phyloP scores from a whole-genome alignment of 1,140 invertebrate species.

The Dreissena polymorpha region DNA sequence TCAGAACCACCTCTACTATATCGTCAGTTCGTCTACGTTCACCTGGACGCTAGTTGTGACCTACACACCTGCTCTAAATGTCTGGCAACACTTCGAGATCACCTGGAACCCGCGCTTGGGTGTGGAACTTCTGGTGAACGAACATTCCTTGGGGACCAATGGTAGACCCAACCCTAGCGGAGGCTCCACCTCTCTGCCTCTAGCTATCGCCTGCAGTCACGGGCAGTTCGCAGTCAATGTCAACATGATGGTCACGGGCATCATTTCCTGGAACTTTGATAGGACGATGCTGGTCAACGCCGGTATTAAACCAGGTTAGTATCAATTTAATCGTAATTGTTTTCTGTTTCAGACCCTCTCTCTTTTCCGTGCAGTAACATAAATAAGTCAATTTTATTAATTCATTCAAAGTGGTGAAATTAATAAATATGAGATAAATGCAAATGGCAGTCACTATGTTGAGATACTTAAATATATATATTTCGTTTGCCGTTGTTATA shows the following conservation, averaged over 20 bases:
- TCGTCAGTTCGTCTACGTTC: constrained; percentile 37
- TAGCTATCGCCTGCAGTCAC: constrained; percentile 43
- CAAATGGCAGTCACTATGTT: too few relatives aligned
- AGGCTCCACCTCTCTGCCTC: not conserved
- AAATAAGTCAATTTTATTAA: too few relatives aligned
- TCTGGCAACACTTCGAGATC: constrained; percentile 48
- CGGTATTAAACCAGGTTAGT: constrained; percentile 24
- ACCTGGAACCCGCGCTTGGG: constrained; percentile 44
- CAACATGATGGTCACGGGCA: constrained; percentile 32
- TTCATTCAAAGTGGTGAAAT: too few relatives aligned
- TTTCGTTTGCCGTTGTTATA: too few relatives aligned
- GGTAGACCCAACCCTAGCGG: not conserved
- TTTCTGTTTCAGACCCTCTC: too few relatives aligned
- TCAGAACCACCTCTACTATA: constrained; percentile 26
- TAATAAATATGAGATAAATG: too few relatives aligned
- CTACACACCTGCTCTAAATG: constrained; percentile 29
- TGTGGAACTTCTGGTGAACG: constrained; percentile 31
- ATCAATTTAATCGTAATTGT: too few relatives aligned
- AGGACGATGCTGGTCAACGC: constrained; percentile 42
- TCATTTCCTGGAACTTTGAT: constrained; percentile 32
- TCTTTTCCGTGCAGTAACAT: too few relatives aligned
- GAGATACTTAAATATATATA: too few relatives aligned
- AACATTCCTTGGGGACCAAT: constrained; percentile 29
- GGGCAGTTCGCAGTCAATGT: constrained; percentile 16
- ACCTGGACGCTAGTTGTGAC: constrained; percentile 32